Percentiles rank a stretch among this genome's conserved stretches.
Conservation (phyloP, 2,888 invertebrate species). For the Auanema sp. region DNA sequence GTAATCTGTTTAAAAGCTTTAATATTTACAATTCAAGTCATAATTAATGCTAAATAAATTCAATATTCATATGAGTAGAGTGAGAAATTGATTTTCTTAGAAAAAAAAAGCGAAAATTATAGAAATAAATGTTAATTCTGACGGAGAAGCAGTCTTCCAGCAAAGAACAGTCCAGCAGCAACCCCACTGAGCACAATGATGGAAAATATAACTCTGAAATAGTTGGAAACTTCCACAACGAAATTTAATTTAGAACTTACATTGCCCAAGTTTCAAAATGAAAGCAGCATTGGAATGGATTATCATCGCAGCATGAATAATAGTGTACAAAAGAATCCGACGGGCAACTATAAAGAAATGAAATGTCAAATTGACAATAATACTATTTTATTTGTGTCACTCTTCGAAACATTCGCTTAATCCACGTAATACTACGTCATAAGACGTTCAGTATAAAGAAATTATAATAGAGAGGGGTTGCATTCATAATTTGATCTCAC, state of each 20-base stretch:
- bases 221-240: not conserved
- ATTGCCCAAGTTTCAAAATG: constrained; percentile 61
- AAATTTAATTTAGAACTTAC: constrained; percentile 27
- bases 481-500: no score
- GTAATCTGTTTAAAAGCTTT: no score
- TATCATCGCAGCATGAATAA: constrained; percentile 60
- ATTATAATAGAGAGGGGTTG: no score
- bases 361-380: not conserved
- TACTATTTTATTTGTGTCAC: not conserved
- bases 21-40: no score
- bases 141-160: constrained; percentile 16
- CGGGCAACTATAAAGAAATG: constrained; percentile 46
- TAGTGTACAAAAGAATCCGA: constrained; percentile 60
- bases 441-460: not conserved
- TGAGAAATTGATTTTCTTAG: no score
- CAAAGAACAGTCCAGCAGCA: constrained; percentile 19
- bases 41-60: no score
- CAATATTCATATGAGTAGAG: no score
- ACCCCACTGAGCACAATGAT: constrained; percentile 15
- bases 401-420: not conserved
- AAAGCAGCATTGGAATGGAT: constrained; percentile 61
- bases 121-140: no score
- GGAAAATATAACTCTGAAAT: constrained; percentile 17
- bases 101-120: no score
- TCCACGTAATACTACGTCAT: not conserved